These are phyloP conservation scores for Cebidichthys violaceus DNA, from an alignment of 2,113 vertebrate genomes.

Conservation along the genomic window DNA sequence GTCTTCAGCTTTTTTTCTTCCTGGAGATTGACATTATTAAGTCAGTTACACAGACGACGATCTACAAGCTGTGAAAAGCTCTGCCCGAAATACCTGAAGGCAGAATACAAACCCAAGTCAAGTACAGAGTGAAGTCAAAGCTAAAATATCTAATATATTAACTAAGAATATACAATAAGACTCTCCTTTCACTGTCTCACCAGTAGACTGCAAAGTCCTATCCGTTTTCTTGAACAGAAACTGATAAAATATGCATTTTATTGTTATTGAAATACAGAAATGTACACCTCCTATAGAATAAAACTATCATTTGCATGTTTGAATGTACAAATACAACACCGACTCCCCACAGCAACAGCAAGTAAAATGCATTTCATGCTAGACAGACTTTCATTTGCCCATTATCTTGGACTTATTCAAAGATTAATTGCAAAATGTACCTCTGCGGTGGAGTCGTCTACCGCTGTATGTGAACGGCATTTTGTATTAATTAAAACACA, in stretches of 20 bases:
- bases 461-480: constrained; percentile 36
- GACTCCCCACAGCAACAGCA: not conserved
- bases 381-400: constrained; percentile 22
- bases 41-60: constrained; percentile 21
- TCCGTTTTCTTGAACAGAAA: not conserved
- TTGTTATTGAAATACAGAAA: not conserved
- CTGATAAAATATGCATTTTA: not conserved
- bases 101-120: not conserved
- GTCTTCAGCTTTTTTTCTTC: constrained; percentile 14
- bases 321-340: constrained; percentile 23
- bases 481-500: constrained; percentile 52
- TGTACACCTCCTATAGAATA: not conserved
- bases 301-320: not conserved
- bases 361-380: constrained; percentile 18
- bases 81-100: not conserved
- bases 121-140: not conserved
- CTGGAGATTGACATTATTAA: constrained; percentile 22
- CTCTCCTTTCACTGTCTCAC: not conserved
- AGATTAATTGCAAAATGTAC: constrained; percentile 50
- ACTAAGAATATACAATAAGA: not conserved
- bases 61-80: not conserved
- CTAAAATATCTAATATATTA: not conserved
- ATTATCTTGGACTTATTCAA: constrained; percentile 20
- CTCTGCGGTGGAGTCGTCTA: constrained; percentile 21
- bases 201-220: not conserved